Conservation (phyloP, 2,797 vertebrate genomes). For the Cottoperca gobio region DNA sequence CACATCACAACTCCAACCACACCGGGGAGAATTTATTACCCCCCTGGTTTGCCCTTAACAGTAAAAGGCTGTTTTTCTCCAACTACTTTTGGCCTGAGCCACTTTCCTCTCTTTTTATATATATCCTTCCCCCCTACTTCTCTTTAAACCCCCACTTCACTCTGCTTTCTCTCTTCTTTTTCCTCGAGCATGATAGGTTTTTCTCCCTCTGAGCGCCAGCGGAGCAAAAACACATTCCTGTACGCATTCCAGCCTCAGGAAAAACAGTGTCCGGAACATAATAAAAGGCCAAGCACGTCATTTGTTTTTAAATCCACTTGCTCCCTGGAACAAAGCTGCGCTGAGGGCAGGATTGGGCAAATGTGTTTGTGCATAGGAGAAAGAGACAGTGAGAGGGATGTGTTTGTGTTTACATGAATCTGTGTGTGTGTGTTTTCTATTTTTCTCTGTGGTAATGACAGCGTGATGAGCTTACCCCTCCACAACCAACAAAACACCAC, state of each 20-base stretch:
- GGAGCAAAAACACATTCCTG: constrained; percentile 87
- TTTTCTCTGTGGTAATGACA: constrained; percentile 61
- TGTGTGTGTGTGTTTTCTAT: constrained; percentile 41
- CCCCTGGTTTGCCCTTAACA: constrained; percentile 21
- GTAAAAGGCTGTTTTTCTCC: constrained; percentile 46
- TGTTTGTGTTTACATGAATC: constrained; percentile 63
- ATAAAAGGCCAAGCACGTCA: constrained; percentile 82
- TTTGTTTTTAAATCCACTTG: constrained; percentile 82
- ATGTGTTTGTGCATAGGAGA: constrained; percentile 66
- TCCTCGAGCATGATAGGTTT: constrained; percentile 68
- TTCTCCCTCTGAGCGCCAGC: constrained; percentile 74
- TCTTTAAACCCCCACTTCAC: constrained; percentile 16
- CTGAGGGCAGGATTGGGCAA: constrained; percentile 68
- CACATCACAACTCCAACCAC: constrained; percentile 37
- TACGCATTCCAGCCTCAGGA: constrained; percentile 83
- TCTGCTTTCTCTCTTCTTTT: constrained; percentile 42
- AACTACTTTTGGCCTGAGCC: constrained; percentile 20
- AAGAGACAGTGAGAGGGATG: constrained; percentile 62
- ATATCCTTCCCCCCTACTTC: neutral
- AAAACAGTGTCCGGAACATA: constrained; percentile 85
- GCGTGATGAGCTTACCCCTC: constrained; percentile 36
- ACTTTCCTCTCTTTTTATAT: constrained; percentile 1
- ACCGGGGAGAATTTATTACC: constrained; percentile 25
- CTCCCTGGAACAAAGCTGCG: constrained; percentile 76
- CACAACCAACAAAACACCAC: constrained; percentile 17